phyloP scores from a whole-genome alignment of 2,888 invertebrate species.

The Stramonita haemastoma region DNA sequence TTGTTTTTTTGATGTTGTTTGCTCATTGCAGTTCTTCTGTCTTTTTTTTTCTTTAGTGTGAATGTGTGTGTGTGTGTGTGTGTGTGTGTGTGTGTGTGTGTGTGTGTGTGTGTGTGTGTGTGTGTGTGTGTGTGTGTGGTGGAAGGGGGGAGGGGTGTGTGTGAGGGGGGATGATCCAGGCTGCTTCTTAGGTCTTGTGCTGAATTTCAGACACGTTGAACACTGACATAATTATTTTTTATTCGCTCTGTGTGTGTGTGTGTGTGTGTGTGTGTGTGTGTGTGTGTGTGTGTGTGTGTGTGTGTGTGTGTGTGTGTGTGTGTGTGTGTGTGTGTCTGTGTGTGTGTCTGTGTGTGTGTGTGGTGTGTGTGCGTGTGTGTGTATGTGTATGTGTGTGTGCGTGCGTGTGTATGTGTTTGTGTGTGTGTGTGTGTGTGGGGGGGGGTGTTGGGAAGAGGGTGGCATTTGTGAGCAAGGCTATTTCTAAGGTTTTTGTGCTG shows the following conservation, averaged over 20 bases:
- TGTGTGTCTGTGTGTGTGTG: background rate
- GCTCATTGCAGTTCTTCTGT: too few species aligned
- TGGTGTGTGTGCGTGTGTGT: too few species aligned
- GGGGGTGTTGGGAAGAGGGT: background rate
- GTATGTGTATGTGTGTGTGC: too few species aligned
- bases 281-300: background rate
- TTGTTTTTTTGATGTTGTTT: too few species aligned
- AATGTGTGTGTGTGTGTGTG: too few species aligned
- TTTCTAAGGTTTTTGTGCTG: too few species aligned
- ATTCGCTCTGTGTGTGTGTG: background rate
- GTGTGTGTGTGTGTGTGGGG: background rate
- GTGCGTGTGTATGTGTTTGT: background rate
- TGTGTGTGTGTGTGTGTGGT: background rate
- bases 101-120: background rate
- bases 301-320: background rate
- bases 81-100: too few species aligned
- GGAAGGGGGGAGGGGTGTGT: background rate
- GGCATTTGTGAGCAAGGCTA: background rate
- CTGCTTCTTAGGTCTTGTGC: background rate
- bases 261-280: background rate
- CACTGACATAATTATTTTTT: too few species aligned
- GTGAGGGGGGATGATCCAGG: background rate
- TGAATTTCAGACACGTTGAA: too few species aligned
- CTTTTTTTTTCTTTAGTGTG: too few species aligned
- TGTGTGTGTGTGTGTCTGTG: background rate